Evolutionary conservation across 2,797 vertebrate genomes (phyloP).

Genomic region (Molossus alvarezi): DNA sequence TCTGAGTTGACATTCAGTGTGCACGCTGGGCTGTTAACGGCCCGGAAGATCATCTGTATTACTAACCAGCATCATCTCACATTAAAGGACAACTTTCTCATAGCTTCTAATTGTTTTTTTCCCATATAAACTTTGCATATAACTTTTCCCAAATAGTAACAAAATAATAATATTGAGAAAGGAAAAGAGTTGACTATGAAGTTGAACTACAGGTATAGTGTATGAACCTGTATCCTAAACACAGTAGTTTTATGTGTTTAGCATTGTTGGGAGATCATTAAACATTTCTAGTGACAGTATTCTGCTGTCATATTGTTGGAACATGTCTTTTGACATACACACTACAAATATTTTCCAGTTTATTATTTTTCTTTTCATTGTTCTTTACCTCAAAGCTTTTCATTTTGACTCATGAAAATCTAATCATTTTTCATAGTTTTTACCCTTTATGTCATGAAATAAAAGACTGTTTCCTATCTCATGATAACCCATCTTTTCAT

Average conservation of each 20-base stretch:
- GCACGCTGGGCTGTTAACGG: background rate
- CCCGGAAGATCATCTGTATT: background rate
- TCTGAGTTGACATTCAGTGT: background rate
- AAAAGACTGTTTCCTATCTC: background rate
- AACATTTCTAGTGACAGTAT: background rate
- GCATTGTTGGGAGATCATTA: constrained; percentile 5
- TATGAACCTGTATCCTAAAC: background rate
- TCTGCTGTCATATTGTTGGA: background rate
- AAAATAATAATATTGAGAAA: constrained; percentile 47
- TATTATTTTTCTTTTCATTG: constrained; percentile 27
- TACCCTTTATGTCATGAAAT: background rate
- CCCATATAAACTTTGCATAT: background rate
- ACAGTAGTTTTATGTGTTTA: constrained; percentile 20
- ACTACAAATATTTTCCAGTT: background rate
- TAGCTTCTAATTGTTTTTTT: background rate
- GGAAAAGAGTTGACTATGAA: background rate
- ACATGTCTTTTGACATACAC: background rate
- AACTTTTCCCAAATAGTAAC: background rate
- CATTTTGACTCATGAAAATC: background rate
- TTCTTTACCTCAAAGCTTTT: background rate
- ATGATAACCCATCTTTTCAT: background rate
- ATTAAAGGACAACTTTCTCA: background rate
- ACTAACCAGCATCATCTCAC: background rate
- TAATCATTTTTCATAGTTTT: background rate
- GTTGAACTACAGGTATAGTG: background rate